These are phyloP conservation scores for Euwallacea similis DNA, from an alignment of 1,140 invertebrate species.

Conservation along the genomic window DNA sequence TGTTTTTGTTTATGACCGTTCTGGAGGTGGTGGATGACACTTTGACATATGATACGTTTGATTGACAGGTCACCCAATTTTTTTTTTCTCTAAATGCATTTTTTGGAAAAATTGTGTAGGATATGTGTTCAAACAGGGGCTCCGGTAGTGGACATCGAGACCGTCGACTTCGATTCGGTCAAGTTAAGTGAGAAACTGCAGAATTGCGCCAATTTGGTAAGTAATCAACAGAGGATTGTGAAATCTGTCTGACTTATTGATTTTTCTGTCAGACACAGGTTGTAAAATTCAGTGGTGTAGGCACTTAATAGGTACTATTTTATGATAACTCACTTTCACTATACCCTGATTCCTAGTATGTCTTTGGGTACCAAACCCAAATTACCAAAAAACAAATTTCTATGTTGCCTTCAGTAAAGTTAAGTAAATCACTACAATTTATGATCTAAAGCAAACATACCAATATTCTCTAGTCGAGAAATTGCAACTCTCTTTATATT, in stretches of 20 bases:
- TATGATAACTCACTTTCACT: too few relatives aligned
- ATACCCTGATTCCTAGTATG: too few relatives aligned
- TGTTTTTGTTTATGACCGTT: conserved; percentile 44
- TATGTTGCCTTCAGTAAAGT: too few relatives aligned
- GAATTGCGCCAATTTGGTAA: conserved; percentile 51
- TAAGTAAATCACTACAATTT: too few relatives aligned
- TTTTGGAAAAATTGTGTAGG: conserved; percentile 51
- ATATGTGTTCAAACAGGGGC: conserved; percentile 48
- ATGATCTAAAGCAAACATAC: too few relatives aligned
- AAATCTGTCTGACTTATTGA: conserved; percentile 47
- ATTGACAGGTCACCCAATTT: conserved; percentile 46
- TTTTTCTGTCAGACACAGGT: conserved; percentile 49
- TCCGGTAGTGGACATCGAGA: conserved; percentile 47
- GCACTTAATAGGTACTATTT: neutral
- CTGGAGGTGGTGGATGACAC: conserved; percentile 49
- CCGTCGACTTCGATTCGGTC: conserved; percentile 47
- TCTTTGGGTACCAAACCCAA: too few relatives aligned
- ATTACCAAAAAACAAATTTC: too few relatives aligned
- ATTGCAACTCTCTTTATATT: too few relatives aligned
- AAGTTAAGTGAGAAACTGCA: conserved; percentile 51
- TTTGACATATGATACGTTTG: conserved; percentile 53
- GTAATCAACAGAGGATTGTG: conserved; percentile 35
- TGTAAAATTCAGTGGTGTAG: conserved; percentile 17
- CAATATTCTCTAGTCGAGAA: too few relatives aligned
- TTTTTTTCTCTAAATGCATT: conserved; percentile 48